Conservation (phyloP, 1,140 invertebrate genomes). For the Meloidogyne exigua region DNA sequence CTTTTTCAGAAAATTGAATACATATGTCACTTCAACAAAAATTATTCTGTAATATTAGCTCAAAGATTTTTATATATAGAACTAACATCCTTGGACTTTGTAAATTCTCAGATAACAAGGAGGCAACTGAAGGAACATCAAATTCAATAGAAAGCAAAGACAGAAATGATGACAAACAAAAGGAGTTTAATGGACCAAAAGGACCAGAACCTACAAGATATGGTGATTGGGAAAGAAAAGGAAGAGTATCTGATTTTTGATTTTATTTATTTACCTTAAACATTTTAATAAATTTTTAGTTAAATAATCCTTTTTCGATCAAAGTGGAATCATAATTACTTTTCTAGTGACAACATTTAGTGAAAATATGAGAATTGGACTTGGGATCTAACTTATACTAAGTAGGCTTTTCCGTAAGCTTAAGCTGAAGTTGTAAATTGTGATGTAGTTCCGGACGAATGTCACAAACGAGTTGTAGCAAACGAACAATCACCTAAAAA, state of each 20-base stretch:
- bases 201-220: conserved; percentile 97
- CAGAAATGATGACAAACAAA: background rate
- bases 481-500: conserved; percentile 73
- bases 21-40: background rate
- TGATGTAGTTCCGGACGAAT: conserved; percentile 84
- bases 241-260: conserved; percentile 89
- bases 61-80: background rate
- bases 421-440: conserved; percentile 68
- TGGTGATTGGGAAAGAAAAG: conserved; percentile 99
- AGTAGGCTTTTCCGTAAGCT: conserved; percentile 36
- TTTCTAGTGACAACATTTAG: background rate
- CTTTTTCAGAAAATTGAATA: too few species aligned
- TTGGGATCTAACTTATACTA: background rate
- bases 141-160: background rate
- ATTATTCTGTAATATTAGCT: background rate
- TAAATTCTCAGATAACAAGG: background rate
- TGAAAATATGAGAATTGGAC: conserved; percentile 5
- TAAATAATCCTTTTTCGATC: background rate
- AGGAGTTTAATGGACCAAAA: conserved; percentile 77
- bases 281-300: too few species aligned
- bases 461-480: conserved; percentile 80
- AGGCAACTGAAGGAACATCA: background rate
- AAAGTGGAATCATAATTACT: background rate
- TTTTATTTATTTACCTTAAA: too few species aligned
- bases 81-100: background rate